Evolutionary conservation across 1,140 invertebrate genomes (phyloP), one percentile per base, ranked within the genome.

Genomic region (Ips typographus): DNA sequence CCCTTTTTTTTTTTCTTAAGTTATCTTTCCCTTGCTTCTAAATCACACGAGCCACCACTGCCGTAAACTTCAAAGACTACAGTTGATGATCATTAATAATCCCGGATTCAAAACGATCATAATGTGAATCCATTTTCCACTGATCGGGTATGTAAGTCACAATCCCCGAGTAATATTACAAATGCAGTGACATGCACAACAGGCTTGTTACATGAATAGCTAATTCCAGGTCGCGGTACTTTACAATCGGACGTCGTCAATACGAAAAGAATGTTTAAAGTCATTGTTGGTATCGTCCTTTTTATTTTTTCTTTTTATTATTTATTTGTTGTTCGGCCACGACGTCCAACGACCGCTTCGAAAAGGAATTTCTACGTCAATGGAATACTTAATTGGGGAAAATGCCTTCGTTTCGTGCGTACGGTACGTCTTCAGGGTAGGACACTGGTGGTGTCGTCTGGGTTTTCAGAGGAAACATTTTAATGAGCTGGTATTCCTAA

Each of bases 111-210:
- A 44, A 66, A 47, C 37, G 36, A 55, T 47, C 55, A 43, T 41
- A 41, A 51, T 22, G 22, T 22, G 22, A 22, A 22, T 22, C 64
- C 41, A 66, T 66, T 66, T 66, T 58, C 53, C 49, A 58, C 39
- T 49, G 43, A 53, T 59, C 61, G 43, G 8, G 47, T 68, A 68
- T 68, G 66, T 68, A 60, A 41, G 39, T 68, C 66, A 55, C 66
- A 62, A 61, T 53, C 66, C 4, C n/a, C 53, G 4, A 42, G 5
- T 36, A 43, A 43, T 60, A 68, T 68, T 68, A 68, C 66, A 61
- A 68, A 68, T 68, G 57, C 66, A 53, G 59, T 62, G 66, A 68
- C 66, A 68, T 68, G 66, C 66, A 68, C 66, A 61, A 60, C 55
- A 36, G n/a, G 66, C 41, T 52, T 62, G 66, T 68, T 53, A 60